These are phyloP conservation scores for Caenorhabditis tropicalis DNA, from an alignment of 1,140 invertebrate genomes.

Conservation along the genomic window DNA sequence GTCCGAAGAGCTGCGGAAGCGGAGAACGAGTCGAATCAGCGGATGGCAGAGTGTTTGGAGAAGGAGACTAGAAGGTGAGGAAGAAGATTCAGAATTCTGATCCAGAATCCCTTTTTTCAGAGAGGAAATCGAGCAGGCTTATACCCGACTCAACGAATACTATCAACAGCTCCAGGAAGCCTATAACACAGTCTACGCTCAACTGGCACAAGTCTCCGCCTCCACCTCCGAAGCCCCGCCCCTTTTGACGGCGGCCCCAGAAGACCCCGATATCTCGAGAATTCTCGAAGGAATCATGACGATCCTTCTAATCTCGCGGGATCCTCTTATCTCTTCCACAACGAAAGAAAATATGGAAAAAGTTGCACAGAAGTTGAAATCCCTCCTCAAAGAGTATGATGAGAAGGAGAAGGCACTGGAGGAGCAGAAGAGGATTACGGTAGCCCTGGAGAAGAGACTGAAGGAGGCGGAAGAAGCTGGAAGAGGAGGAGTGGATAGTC, in stretches of 20 bases:
- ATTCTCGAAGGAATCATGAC: background rate
- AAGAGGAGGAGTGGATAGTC: background rate
- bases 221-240: background rate
- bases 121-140: slow-evolving; percentile 50
- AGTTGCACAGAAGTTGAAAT: slow-evolving; percentile 31
- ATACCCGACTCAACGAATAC: slow-evolving; percentile 48
- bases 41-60: slow-evolving; percentile 53
- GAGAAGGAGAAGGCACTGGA: slow-evolving; percentile 35
- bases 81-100: background rate
- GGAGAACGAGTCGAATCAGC: slow-evolving; percentile 52
- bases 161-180: slow-evolving; percentile 56
- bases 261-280: background rate
- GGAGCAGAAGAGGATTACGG: slow-evolving; percentile 16
- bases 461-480: background rate
- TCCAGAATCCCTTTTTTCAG: slow-evolving; percentile 27
- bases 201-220: background rate
- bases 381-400: background rate
- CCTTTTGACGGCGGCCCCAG: background rate
- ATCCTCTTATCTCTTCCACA: background rate
- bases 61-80: slow-evolving; percentile 50
- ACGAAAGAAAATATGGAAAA: slow-evolving; percentile 10
- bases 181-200: slow-evolving; percentile 50
- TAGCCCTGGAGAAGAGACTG: slow-evolving; percentile 26
- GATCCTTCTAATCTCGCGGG: background rate
- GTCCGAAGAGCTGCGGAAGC: slow-evolving; percentile 49